Evolutionary conservation across 2,888 invertebrate species (phyloP).

Genomic region (Spodoptera picta): DNA sequence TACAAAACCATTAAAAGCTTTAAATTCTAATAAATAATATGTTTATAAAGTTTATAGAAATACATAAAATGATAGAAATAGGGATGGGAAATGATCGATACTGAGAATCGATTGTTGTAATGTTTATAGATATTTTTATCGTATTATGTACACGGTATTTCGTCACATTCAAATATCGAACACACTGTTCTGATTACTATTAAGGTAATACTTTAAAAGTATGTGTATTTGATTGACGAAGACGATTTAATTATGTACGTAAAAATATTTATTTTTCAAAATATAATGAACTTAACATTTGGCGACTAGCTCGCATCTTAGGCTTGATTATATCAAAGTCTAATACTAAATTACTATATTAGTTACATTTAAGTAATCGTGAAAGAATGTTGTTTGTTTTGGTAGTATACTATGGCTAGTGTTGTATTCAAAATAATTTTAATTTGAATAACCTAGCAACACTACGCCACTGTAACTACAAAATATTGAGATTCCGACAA

Average conservation of each 20-base stretch:
- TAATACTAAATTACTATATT: slow-evolving; percentile 10
- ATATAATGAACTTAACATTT: background rate
- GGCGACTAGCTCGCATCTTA: slow-evolving; percentile 39
- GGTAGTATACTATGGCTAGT: no score
- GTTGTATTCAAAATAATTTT: no score
- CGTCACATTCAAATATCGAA: slow-evolving; percentile 52
- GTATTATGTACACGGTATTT: slow-evolving; percentile 7
- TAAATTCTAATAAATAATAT: slow-evolving; percentile 44
- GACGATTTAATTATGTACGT: background rate
- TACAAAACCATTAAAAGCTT: slow-evolving; percentile 36
- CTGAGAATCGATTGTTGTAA: slow-evolving; percentile 8
- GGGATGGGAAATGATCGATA: background rate
- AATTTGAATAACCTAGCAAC: no score
- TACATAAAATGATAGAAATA: slow-evolving; percentile 23
- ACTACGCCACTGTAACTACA: no score
- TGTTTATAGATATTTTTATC: slow-evolving; percentile 6
- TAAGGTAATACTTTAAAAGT: slow-evolving; percentile 59
- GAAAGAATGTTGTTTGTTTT: no score
- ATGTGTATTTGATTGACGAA: slow-evolving; percentile 58
- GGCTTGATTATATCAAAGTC: slow-evolving; percentile 16
- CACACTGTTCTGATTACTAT: slow-evolving; percentile 62
- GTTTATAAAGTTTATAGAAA: slow-evolving; percentile 18
- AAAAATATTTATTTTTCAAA: slow-evolving; percentile 2
- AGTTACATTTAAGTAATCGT: slow-evolving; percentile 1
- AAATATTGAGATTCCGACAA: no score